phyloP scores from a whole-genome alignment of 2,797 vertebrate genomes.

The Limnodromus scolopaceus region DNA sequence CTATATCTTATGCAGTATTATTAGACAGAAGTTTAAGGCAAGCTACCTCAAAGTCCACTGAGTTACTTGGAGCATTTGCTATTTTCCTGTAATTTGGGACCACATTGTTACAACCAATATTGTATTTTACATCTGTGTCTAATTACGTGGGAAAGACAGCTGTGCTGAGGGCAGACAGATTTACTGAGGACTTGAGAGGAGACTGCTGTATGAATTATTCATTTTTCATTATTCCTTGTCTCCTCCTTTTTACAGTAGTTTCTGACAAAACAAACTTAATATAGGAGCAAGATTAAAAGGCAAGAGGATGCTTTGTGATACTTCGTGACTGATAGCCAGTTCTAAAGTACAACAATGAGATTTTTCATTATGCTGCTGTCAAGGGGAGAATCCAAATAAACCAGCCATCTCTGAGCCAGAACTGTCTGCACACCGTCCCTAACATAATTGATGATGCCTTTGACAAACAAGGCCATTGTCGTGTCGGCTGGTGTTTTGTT shows the following conservation, averaged over 20 bases:
- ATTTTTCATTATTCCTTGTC: conserved; percentile 30
- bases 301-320: background rate
- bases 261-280: background rate
- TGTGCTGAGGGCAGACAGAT: conserved; percentile 45
- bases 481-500: conserved; percentile 40
- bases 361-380: background rate
- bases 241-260: conserved; percentile 26
- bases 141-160: conserved; percentile 43
- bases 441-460: conserved; percentile 64
- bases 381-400: conserved; percentile 28
- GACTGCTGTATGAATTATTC: conserved; percentile 53
- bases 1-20: background rate
- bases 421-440: conserved; percentile 65
- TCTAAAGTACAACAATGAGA: background rate
- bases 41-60: background rate
- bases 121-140: conserved; percentile 26
- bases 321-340: background rate
- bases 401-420: conserved; percentile 9
- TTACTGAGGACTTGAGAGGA: conserved; percentile 6
- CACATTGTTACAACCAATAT: background rate
- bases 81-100: background rate
- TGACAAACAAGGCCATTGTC: conserved; percentile 62
- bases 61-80: background rate
- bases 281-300: background rate
- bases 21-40: background rate